Percentiles rank a stretch among this genome's conserved stretches.
Evolutionary conservation across 2,888 invertebrate genomes (phyloP).

Genomic region (Drosophila quasianomalipes): DNA sequence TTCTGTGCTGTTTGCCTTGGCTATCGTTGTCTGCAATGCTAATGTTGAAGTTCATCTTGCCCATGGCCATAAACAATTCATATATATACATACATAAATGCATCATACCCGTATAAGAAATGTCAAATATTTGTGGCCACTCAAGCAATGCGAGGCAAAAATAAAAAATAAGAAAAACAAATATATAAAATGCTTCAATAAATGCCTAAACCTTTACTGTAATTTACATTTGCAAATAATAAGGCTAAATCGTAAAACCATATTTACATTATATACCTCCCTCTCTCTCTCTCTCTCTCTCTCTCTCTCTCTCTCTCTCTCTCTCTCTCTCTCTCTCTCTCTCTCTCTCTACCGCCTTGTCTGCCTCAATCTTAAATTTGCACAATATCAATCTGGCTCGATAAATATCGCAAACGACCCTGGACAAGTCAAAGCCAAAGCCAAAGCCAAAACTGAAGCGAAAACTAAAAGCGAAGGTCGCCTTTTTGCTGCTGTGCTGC

Average conservation of each 20-base stretch:
- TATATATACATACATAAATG: slow-evolving; percentile 1
- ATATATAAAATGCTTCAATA: not conserved
- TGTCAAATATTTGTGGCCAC: slow-evolving; percentile 21
- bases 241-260: not conserved
- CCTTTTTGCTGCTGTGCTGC: slow-evolving; percentile 5
- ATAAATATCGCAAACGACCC: slow-evolving; percentile 42
- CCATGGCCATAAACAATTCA: slow-evolving; percentile 33
- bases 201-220: not conserved
- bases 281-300: not conserved
- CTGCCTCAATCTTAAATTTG: not conserved
- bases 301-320: not conserved
- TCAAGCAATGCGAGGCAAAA: not conserved
- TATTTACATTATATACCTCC: too few relatives aligned
- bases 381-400: slow-evolving; percentile 8
- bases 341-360: not conserved
- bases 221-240: not conserved
- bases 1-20: slow-evolving; percentile 38
- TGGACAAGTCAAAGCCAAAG: slow-evolving; percentile 59
- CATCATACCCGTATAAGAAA: slow-evolving; percentile 5
- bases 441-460: slow-evolving; percentile 46
- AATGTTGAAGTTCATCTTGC: slow-evolving; percentile 59
- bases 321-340: not conserved
- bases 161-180: not conserved
- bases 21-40: slow-evolving; percentile 28
- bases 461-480: slow-evolving; percentile 66